Evolutionary conservation across 2,797 vertebrate genomes (phyloP).

Genomic region (Helostoma temminkii): DNA sequence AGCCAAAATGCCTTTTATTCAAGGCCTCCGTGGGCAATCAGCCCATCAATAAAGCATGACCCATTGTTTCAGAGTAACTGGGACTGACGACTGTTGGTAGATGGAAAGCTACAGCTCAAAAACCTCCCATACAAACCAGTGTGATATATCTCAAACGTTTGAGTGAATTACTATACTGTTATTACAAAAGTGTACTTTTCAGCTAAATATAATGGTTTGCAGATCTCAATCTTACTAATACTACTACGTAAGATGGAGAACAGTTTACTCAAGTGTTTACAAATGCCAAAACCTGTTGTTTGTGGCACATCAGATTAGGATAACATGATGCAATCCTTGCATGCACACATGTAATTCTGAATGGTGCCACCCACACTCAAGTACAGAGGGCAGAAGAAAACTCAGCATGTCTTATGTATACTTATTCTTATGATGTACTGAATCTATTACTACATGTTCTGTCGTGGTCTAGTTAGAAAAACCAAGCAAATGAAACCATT

Average conservation of each 20-base stretch:
- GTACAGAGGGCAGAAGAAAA: background rate
- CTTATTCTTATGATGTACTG: background rate
- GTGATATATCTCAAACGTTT: background rate
- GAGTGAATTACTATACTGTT: too few relatives aligned
- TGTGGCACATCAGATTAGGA: conserved; percentile 33
- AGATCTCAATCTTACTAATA: background rate
- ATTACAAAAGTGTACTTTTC: too few relatives aligned
- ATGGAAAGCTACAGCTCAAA: conserved; percentile 48
- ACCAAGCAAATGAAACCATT: background rate
- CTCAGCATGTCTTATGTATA: background rate
- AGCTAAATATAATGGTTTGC: too few relatives aligned
- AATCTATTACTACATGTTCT: background rate
- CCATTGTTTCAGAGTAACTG: conserved; percentile 75
- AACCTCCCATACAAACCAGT: background rate
- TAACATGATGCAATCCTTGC: conserved; percentile 38
- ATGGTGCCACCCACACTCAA: background rate
- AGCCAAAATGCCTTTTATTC: conserved; percentile 70
- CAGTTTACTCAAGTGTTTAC: conserved; percentile 19
- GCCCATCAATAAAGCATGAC: conserved; percentile 78
- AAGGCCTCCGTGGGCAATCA: conserved; percentile 71
- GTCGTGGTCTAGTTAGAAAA: background rate
- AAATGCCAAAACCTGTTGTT: conserved; percentile 15
- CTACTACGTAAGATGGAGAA: background rate
- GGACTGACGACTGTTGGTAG: conserved; percentile 47
- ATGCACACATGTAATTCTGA: conserved; percentile 17